phyloP scores from a whole-genome alignment of 2,113 vertebrate species.

The Mastomys natalensis region DNA sequence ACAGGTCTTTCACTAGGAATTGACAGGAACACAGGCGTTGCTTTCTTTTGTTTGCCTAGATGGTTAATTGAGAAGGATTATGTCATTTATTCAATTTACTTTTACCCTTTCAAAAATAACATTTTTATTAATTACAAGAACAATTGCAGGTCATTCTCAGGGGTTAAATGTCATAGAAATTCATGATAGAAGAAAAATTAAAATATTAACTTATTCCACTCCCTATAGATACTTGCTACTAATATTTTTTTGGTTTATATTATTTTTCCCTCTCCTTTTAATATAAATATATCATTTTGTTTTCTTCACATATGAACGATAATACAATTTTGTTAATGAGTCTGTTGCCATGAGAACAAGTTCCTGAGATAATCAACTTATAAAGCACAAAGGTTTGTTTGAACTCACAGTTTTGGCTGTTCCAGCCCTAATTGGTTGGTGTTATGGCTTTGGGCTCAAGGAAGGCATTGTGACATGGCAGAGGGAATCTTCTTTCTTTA shows the following conservation, averaged over 20 bases:
- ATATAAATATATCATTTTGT: not conserved
- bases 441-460: not conserved
- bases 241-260: conserved; percentile 51
- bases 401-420: not conserved
- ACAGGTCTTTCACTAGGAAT: not conserved
- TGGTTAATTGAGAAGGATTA: not conserved
- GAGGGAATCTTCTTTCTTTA: not conserved
- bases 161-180: conserved; percentile 8
- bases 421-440: not conserved
- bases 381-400: not conserved
- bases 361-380: not conserved
- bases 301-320: not conserved
- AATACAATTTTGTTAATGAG: not conserved
- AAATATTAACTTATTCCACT: not conserved
- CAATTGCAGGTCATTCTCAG: not conserved
- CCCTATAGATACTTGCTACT: not conserved
- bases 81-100: conserved; percentile 32
- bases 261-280: not conserved
- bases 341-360: not conserved
- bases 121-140: conserved; percentile 40
- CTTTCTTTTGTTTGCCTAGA: conserved; percentile 44
- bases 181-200: conserved; percentile 35
- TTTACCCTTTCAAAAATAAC: conserved; percentile 52
- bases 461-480: not conserved
- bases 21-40: conserved; percentile 1